These are phyloP conservation scores for Adrianichthys oophorus DNA, from an alignment of 2,797 vertebrate genomes.

Conservation along the genomic window DNA sequence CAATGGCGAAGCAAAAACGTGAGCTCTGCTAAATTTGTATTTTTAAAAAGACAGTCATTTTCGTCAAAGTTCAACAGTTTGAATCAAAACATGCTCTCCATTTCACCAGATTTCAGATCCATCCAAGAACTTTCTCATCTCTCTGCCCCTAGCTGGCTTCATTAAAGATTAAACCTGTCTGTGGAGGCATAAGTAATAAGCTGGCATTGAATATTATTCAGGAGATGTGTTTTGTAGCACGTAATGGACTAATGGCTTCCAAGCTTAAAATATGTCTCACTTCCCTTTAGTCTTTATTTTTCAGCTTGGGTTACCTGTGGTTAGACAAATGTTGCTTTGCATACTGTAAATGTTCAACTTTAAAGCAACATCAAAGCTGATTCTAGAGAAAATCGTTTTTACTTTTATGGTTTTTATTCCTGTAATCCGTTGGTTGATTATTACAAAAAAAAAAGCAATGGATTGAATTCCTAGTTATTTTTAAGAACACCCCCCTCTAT, in stretches of 20 bases:
- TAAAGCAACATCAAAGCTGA: slow-evolving; percentile 16
- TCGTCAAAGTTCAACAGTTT: slow-evolving; percentile 14
- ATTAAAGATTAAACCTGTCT: slow-evolving; percentile 3
- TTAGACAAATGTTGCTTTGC: not conserved
- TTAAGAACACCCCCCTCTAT: too few relatives aligned
- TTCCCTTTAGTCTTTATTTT: not conserved
- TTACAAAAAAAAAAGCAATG: too few relatives aligned
- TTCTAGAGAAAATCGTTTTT: not conserved
- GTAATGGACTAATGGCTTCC: not conserved
- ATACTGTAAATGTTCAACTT: slow-evolving; percentile 11
- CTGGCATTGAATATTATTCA: not conserved
- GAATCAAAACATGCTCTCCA: slow-evolving; percentile 9
- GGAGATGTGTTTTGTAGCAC: not conserved
- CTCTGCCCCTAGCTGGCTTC: not conserved
- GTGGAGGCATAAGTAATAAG: not conserved
- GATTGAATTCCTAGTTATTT: too few relatives aligned
- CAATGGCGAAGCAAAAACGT: slow-evolving; percentile 42
- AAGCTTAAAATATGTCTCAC: not conserved
- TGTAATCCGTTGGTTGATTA: too few relatives aligned
- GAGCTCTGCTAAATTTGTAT: slow-evolving; percentile 52
- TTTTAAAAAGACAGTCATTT: slow-evolving; percentile 18
- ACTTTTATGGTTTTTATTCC: too few relatives aligned
- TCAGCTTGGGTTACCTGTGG: not conserved
- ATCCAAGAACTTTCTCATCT: slow-evolving; percentile 8
- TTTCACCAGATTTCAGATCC: slow-evolving; percentile 20